Percentiles rank a stretch among this genome's conserved stretches.
Conservation (phyloP, 2,888 invertebrate species). For the Drosophila meridiana region DNA sequence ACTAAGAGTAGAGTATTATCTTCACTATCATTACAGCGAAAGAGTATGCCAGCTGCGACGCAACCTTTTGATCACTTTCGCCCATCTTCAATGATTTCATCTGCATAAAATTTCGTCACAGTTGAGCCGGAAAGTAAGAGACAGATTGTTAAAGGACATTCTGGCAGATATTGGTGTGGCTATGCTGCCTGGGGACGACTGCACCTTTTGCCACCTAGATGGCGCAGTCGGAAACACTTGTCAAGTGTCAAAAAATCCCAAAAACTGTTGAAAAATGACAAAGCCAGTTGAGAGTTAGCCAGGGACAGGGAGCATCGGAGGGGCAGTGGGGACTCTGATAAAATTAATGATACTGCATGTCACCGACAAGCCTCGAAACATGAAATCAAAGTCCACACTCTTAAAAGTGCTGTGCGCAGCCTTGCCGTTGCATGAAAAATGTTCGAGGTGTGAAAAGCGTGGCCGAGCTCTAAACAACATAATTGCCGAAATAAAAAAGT, state of each 20-base stretch:
- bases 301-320: background rate
- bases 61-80: background rate
- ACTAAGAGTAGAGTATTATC: background rate
- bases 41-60: background rate
- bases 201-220: slow-evolving; percentile 66
- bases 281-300: slow-evolving; percentile 38
- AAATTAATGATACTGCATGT: slow-evolving; percentile 83
- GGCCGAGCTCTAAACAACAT: slow-evolving; percentile 73
- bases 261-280: slow-evolving; percentile 75
- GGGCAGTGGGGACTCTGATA: slow-evolving; percentile 20
- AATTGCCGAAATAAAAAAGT: slow-evolving; percentile 82
- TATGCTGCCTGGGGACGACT: slow-evolving; percentile 21
- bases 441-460: slow-evolving; percentile 77
- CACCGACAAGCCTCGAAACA: slow-evolving; percentile 81
- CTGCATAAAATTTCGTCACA: slow-evolving; percentile 45
- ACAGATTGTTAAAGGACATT: slow-evolving; percentile 43
- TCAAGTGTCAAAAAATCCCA: slow-evolving; percentile 71
- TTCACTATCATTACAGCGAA: too few species aligned
- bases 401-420: background rate
- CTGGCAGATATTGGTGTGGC: slow-evolving; percentile 4
- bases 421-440: slow-evolving; percentile 65
- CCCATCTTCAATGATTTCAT: slow-evolving; percentile 30
- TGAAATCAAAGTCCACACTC: slow-evolving; percentile 71
- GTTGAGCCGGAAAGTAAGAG: slow-evolving; percentile 19
- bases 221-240: slow-evolving; percentile 71